Percentiles rank a stretch among this genome's conserved stretches.
Conservation (phyloP, 2,797 vertebrate genomes). For the Typhlichthys subterraneus region DNA sequence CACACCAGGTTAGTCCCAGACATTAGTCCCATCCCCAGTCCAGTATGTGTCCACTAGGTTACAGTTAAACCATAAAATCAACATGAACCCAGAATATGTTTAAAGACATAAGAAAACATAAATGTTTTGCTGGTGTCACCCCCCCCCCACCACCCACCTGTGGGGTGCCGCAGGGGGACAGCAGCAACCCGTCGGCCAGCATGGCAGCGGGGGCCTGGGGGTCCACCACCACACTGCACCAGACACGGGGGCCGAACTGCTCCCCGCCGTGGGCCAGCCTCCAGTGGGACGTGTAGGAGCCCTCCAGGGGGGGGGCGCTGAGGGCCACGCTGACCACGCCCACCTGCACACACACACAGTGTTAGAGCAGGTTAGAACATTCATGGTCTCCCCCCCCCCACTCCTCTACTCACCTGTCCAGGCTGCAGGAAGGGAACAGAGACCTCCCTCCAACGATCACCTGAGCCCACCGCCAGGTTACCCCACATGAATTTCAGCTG, state of each 20-base stretch:
- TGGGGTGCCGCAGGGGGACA: constrained; percentile 72
- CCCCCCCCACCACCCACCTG: constrained; percentile 44
- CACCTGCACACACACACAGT: constrained; percentile 56
- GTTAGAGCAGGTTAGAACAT: too few species aligned
- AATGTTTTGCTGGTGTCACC: not conserved
- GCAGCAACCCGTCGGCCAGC: constrained; percentile 74
- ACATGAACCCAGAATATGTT: too few species aligned
- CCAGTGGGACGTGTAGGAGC: constrained; percentile 97
- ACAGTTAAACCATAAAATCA: too few species aligned
- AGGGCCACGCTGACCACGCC: constrained; percentile 93
- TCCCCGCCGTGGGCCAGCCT: constrained; percentile 91
- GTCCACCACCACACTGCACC: constrained; percentile 96
- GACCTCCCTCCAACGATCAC: constrained; percentile 86
- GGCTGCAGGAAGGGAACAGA: constrained; percentile 88
- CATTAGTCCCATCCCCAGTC: too few species aligned
- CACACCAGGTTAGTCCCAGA: too few species aligned
- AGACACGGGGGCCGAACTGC: constrained; percentile 94
- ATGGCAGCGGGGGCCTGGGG: constrained; percentile 78
- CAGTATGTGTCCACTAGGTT: too few species aligned
- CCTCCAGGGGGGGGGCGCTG: constrained; percentile 87
- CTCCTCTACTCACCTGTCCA: constrained; percentile 74
- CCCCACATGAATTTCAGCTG: constrained; percentile 99
- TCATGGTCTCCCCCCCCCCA: not conserved
- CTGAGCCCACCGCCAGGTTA: constrained; percentile 88
- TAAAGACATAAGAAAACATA: too few species aligned